Evolutionary conservation across 2,113 vertebrate species (phyloP), one percentile per base, ranked within the genome.

Genomic region (Ammodytes marinus): DNA sequence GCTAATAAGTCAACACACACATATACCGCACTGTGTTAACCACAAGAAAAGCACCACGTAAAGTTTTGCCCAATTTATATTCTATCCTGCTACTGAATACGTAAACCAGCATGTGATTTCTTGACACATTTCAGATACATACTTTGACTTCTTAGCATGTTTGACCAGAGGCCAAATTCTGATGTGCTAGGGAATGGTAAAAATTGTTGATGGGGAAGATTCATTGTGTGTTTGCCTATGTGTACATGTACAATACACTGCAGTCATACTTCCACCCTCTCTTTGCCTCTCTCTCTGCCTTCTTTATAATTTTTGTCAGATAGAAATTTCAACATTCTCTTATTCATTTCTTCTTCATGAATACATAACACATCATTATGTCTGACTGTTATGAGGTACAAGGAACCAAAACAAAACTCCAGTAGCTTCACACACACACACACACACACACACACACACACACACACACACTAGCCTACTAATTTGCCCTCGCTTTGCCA

Each of bases 311-410:
- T 77, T 80, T 69, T 49, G 57, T 69, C 59, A 59, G 69, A 75
- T 83, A 45, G 67, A 75, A 78, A 69, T 65, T 72, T 78, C 8
- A 78, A 78, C 43, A 37, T 52, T 27, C 0, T 77, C 58, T 59
- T 8, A 50, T 49, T 75, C 55, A 39, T 76, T 79, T 49, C 47
- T 43, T 27, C 49, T 46, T 76, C 59, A 40, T 66, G 58, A 77
- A 84, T 85, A 74, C 49, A 70, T 49, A 64, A 73, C 70, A 4
- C 67, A 82, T 82, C 69, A 70, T 77, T 77, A 55, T 67, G 53
- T 63, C 9, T 65, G 69, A 64, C 50, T 70, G 42, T 52, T 66
- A 43, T 61, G 14, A 59, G 46, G 47, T 54, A 64, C 6, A 9
- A 50, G 17, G n/a, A 69, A 49, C 53, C 60, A 68, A 70, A 74